Percentiles rank a stretch among this genome's conserved stretches.
phyloP scores from a whole-genome alignment of 2,888 invertebrate genomes.

The Orthonychiurus folsomi region DNA sequence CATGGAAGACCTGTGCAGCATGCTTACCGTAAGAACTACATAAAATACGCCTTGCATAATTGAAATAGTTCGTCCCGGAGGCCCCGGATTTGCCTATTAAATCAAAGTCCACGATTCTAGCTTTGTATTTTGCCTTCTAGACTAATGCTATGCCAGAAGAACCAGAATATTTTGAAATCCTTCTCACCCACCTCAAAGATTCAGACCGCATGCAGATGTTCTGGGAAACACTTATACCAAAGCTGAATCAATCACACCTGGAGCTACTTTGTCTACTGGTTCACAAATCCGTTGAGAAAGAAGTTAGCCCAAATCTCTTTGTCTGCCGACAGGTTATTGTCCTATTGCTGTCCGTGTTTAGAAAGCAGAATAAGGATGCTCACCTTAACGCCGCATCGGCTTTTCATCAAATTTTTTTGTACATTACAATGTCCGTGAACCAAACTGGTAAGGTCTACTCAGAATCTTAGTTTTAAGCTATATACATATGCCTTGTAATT shows the following conservation, averaged over 20 bases:
- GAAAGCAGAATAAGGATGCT: slow-evolving; percentile 11
- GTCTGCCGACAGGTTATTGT: slow-evolving; percentile 13
- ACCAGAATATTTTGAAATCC: slow-evolving; percentile 10
- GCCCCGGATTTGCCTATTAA: slow-evolving; percentile 11
- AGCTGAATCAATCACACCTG: slow-evolving; percentile 27
- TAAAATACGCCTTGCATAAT: not conserved
- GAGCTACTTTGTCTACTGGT: slow-evolving; percentile 24
- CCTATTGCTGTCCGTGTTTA: slow-evolving; percentile 11
- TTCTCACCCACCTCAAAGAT: slow-evolving; percentile 16
- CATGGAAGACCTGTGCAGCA: slow-evolving; percentile 5
- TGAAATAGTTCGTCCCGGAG: too few relatives aligned
- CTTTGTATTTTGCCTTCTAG: too few relatives aligned
- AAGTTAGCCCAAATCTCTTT: slow-evolving; percentile 11
- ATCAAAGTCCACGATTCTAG: too few relatives aligned
- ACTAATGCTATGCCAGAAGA: too few relatives aligned
- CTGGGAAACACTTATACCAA: slow-evolving; percentile 19
- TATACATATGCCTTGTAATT: too few relatives aligned
- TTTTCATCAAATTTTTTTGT: slow-evolving; percentile 13
- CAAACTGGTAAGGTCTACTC: too few relatives aligned
- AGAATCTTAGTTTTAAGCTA: too few relatives aligned
- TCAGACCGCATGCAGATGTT: slow-evolving; percentile 20
- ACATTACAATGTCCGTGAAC: slow-evolving; percentile 18
- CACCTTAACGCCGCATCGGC: not conserved
- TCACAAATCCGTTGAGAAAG: slow-evolving; percentile 15
- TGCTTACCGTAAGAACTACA: not conserved